Conservation (phyloP, 2,113 vertebrate species). For the Tor tambroides region DNA sequence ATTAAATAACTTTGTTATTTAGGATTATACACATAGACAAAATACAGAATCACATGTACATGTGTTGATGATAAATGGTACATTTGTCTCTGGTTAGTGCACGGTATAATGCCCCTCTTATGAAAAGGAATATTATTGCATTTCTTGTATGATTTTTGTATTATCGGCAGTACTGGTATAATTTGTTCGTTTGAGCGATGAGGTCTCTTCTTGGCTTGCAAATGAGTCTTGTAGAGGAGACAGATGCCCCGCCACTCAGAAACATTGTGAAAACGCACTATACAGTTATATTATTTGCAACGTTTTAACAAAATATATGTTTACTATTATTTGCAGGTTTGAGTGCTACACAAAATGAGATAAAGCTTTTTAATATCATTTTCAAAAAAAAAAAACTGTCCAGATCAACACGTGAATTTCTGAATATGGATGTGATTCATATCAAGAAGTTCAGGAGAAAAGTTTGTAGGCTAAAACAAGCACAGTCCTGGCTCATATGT, state of each 20-base stretch:
- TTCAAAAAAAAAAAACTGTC: neutral
- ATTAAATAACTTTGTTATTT: conserved; percentile 64
- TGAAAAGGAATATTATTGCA: conserved; percentile 77
- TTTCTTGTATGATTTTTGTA: conserved; percentile 57
- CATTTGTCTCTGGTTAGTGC: conserved; percentile 66
- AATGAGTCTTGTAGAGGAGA: conserved; percentile 11
- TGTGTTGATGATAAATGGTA: conserved; percentile 62
- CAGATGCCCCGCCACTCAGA: conserved; percentile 5
- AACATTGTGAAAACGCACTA: conserved; percentile 27
- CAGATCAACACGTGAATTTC: neutral
- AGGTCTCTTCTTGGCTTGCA: conserved; percentile 50
- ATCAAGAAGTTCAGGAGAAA: conserved; percentile 4
- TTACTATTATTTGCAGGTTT: conserved; percentile 43
- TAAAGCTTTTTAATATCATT: conserved; percentile 29
- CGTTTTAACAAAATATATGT: conserved; percentile 56
- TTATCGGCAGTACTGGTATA: conserved; percentile 62
- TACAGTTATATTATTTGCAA: conserved; percentile 31
- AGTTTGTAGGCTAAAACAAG: neutral
- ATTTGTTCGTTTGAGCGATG: conserved; percentile 41
- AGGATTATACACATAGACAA: conserved; percentile 75
- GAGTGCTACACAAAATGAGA: conserved; percentile 22
- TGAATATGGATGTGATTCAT: neutral
- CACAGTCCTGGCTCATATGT: neutral
- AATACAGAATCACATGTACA: conserved; percentile 77
- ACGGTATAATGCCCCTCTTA: conserved; percentile 73